Evolutionary conservation across 2,113 vertebrate species (phyloP).

Genomic region (Microtus montanus): DNA sequence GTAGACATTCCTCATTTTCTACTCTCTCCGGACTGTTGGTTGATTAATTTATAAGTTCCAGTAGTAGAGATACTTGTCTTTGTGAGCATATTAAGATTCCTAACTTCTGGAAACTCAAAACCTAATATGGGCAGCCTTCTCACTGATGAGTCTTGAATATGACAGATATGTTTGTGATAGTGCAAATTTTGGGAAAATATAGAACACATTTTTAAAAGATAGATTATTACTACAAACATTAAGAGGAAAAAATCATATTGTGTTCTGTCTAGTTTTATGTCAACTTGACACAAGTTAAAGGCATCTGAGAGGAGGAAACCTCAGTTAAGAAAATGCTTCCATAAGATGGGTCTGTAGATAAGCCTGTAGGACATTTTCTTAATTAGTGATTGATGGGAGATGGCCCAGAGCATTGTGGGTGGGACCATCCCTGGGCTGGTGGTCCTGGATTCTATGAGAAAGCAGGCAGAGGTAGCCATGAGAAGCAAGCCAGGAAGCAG

Average conservation of each 20-base stretch:
- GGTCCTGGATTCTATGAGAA: background rate
- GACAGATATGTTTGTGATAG: background rate
- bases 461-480: background rate
- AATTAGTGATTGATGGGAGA: background rate
- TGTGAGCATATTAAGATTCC: conserved; percentile 4
- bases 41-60: background rate
- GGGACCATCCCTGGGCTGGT: background rate
- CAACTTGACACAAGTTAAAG: background rate
- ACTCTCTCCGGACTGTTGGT: background rate
- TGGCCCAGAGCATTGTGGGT: background rate
- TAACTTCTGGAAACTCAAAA: conserved; percentile 37
- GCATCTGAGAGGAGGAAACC: background rate
- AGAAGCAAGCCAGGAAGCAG: background rate
- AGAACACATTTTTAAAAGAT: background rate
- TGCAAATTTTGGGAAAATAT: background rate
- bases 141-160: background rate
- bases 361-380: background rate
- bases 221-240: background rate
- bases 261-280: background rate
- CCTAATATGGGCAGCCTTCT: background rate
- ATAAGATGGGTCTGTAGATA: background rate
- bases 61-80: background rate
- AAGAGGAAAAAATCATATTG: background rate
- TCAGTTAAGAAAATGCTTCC: background rate
- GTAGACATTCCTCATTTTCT: background rate